Base-by-base conservation (phyloP, 2,888 invertebrate genomes). In the Stenotaenia linearis region DNA sequence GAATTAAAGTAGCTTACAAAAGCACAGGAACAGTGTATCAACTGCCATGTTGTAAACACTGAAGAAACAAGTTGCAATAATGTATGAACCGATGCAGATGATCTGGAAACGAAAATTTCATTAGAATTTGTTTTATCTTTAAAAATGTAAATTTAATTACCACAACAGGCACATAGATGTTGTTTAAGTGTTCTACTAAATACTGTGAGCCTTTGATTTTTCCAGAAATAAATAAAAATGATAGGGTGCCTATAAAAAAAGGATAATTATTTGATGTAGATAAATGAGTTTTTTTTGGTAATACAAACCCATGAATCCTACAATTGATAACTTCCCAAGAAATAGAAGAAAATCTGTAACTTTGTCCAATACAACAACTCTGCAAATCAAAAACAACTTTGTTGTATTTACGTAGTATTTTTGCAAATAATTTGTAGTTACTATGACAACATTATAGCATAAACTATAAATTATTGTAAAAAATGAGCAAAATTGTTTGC, bases 21-120 rank as follows among this genome's bases (percentile, higher is more conserved):
- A 98, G 86, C 98, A 98, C 79, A 98, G 89, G 88, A 98, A 98
- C 78, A 98, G 87, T 0, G 98, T 98, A 84, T 98, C 97, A 0
- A 98, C 96, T 0, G 97, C 98, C 93, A 97, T 96, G n/a, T 93
- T 91, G 87, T 97, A 98, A 0, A 98, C 97, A 81, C 92, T 92
- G 88, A 98, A 98, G 89, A 98, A 98, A 82, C 94, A 90, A 40
- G 92, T 91, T 25, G 95, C 91, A 80, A 98, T 93, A 82, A 97
- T 90, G 87, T 93, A 98, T 0, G 96, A 91, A 76, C 92, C 93
- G 75, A 97, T 86, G 75, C 91, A 91, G 56, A 97, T 92, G 79
- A 96, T 84, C 87, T 87, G 83, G 21, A 83, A 81, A 15, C 61
- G 75, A 79, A 40, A 3, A 75, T 1, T 7, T 18, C n/a, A 7